Conservation (phyloP, 2,113 vertebrate species). For the Emydocephalus ijimae region DNA sequence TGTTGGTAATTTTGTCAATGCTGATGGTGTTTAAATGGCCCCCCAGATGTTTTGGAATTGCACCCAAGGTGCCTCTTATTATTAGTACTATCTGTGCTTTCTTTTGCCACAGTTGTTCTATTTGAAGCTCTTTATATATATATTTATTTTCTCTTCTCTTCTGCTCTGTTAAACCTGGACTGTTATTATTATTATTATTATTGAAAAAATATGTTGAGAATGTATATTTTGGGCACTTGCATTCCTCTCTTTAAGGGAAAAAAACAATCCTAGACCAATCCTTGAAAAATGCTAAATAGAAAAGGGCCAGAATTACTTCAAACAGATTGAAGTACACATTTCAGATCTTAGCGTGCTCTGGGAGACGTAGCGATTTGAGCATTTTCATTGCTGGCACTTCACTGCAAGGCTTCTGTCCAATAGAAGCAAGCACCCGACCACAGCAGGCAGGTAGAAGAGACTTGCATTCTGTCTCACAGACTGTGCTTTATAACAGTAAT, state of each 20-base stretch:
- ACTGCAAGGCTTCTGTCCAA: too few relatives aligned
- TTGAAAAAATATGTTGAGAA: background rate
- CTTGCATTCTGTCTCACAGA: background rate
- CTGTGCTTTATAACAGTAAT: rapidly evolving
- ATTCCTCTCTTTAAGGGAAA: background rate
- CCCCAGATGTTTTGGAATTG: background rate
- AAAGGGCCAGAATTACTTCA: background rate
- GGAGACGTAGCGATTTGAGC: background rate
- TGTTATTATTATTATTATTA: background rate
- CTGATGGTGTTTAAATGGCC: background rate
- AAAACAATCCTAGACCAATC: background rate
- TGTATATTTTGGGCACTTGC: background rate
- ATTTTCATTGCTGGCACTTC: background rate
- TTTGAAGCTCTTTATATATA: background rate
- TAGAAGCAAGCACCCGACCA: background rate
- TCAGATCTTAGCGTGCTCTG: background rate
- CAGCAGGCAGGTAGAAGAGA: background rate
- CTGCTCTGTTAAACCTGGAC: background rate
- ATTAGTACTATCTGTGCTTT: background rate
- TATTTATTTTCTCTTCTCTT: background rate
- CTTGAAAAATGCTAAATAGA: background rate
- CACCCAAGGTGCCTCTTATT: background rate
- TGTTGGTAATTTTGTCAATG: background rate
- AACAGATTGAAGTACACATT: background rate
- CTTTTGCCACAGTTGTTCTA: background rate